Percentiles rank a stretch among this genome's conserved stretches.
Evolutionary conservation across 92 coral and sea anemone genomes (phyloP).

Genomic region (Montipora capitata): DNA sequence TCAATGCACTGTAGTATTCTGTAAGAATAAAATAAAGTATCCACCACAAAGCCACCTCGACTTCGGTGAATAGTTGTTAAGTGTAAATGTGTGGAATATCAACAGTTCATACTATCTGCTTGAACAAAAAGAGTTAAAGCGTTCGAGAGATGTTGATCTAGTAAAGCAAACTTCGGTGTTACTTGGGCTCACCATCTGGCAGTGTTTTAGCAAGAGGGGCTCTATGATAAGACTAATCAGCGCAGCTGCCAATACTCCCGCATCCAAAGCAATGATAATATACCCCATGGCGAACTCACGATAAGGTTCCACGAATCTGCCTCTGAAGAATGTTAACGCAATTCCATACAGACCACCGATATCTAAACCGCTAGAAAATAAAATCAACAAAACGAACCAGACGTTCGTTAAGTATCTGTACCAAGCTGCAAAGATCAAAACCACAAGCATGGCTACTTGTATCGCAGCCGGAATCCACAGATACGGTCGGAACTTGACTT

Average conservation of each 20-base stretch:
- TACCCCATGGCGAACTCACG: conserved; percentile 90
- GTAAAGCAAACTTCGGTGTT: conserved; percentile 82
- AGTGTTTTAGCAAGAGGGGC: conserved; percentile 78
- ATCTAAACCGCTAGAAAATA: conserved; percentile 64
- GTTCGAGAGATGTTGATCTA: conserved; percentile 71
- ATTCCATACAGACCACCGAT: conserved; percentile 70
- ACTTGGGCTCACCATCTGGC: conserved; percentile 47
- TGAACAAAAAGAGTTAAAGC: conserved; percentile 23
- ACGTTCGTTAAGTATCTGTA: conserved; percentile 84
- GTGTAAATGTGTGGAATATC: too few species aligned
- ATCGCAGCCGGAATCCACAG: conserved; percentile 76
- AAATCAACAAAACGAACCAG: conserved; percentile 59
- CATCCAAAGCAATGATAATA: conserved; percentile 63
- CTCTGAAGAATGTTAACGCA: conserved; percentile 74
- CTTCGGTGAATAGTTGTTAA: too few species aligned
- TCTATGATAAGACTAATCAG: conserved; percentile 79
- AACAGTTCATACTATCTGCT: too few species aligned
- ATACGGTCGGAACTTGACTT: conserved; percentile 69
- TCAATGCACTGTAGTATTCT: too few species aligned
- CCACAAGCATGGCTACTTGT: conserved; percentile 68
- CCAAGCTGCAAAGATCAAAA: conserved; percentile 84
- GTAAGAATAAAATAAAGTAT: too few species aligned
- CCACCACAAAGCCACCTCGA: too few species aligned
- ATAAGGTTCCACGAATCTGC: conserved; percentile 60
- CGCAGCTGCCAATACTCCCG: conserved; percentile 75